Percentiles rank a stretch among this genome's conserved stretches.
Conservation (phyloP, 2,888 invertebrate species). For the Enchytraeus crypticus region DNA sequence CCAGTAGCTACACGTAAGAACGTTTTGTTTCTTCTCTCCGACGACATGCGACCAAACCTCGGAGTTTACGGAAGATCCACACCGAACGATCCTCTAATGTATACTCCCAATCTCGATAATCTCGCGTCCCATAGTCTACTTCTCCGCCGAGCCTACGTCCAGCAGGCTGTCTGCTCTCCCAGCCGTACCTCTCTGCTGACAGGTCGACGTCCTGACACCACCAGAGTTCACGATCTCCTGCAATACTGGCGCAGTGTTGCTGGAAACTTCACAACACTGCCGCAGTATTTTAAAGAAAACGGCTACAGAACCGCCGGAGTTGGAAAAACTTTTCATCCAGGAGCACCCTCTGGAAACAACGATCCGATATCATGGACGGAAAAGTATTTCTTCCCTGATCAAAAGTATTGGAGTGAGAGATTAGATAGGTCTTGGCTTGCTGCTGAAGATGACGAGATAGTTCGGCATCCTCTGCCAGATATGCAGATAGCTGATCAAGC, state of each 20-base stretch:
- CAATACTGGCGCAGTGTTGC: slow-evolving; percentile 20
- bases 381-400: slow-evolving; percentile 25
- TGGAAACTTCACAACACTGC: slow-evolving; percentile 21
- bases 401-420: slow-evolving; percentile 5
- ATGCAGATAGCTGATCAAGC: slow-evolving; percentile 19
- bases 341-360: slow-evolving; percentile 54
- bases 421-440: slow-evolving; percentile 30
- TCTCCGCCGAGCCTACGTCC: slow-evolving; percentile 28
- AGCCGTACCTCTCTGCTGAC: slow-evolving; percentile 24
- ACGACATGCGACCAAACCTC: slow-evolving; percentile 29
- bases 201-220: slow-evolving; percentile 23
- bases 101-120: slow-evolving; percentile 30
- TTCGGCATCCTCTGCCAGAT: slow-evolving; percentile 22
- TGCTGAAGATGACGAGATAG: slow-evolving; percentile 18
- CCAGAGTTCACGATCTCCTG: slow-evolving; percentile 20
- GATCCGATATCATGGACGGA: slow-evolving; percentile 33
- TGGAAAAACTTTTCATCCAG: slow-evolving; percentile 23
- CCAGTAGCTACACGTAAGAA: no score
- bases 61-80: slow-evolving; percentile 23
- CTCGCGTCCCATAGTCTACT: slow-evolving; percentile 28
- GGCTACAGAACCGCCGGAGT: slow-evolving; percentile 16
- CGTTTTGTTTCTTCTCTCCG: slow-evolving; percentile 26
- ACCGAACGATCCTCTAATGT: slow-evolving; percentile 20
- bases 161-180: slow-evolving; percentile 26
- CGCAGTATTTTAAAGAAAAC: slow-evolving; percentile 20